Conservation (phyloP, 2,113 vertebrate species). For the Cephalophus harveyi region DNA sequence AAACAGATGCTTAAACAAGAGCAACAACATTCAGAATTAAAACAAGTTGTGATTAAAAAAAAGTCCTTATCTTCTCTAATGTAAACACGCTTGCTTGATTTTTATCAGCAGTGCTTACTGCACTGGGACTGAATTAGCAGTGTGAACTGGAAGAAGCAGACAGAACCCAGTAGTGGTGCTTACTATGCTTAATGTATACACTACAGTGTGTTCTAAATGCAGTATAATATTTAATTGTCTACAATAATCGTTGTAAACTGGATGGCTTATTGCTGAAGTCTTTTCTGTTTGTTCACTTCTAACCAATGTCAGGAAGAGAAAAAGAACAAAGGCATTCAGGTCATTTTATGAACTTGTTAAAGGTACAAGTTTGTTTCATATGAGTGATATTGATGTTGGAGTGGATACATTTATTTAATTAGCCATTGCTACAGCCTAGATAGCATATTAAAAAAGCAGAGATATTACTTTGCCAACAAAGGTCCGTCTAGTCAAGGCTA, state of each 20-base stretch:
- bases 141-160: background rate
- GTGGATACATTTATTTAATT: background rate
- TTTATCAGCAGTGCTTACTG: constrained; percentile 66
- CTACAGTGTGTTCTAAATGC: background rate
- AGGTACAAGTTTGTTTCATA: background rate
- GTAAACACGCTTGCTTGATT: constrained; percentile 82
- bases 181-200: background rate
- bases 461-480: too few relatives aligned
- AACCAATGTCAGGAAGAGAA: background rate
- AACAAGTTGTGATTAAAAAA: constrained; percentile 67
- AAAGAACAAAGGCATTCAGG: background rate
- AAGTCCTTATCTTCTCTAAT: constrained; percentile 79
- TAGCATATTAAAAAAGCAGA: background rate
- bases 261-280: background rate
- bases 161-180: background rate
- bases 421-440: background rate
- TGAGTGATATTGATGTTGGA: background rate
- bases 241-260: background rate
- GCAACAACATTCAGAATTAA: constrained; percentile 76
- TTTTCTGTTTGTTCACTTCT: background rate
- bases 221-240: background rate
- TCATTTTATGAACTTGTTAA: background rate
- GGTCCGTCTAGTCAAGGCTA: too few relatives aligned
- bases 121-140: constrained; percentile 54
- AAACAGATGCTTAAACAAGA: constrained; percentile 80